These are phyloP conservation scores for Phalera bucephala DNA, from an alignment of 2,888 invertebrate genomes.

Conservation along the genomic window DNA sequence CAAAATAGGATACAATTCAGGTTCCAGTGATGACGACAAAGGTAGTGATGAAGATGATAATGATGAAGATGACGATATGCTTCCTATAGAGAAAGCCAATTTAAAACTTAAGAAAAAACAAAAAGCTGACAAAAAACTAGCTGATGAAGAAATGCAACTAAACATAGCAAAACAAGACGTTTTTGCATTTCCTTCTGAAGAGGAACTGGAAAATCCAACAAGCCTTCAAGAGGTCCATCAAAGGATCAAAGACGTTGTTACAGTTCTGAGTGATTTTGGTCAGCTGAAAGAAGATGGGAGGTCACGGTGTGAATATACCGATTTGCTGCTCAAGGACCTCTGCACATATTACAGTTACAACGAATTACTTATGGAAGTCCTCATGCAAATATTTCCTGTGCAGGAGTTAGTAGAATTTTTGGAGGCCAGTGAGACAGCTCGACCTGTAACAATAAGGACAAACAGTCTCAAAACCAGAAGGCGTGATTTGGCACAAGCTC, in stretches of 20 bases:
- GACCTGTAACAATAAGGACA: constrained; percentile 97
- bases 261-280: constrained; percentile 91
- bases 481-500: constrained; percentile 95
- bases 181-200: constrained; percentile 90
- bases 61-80: constrained; percentile 85
- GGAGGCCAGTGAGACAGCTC: constrained; percentile 97
- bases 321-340: constrained; percentile 91
- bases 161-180: constrained; percentile 90
- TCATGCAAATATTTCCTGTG: constrained; percentile 95
- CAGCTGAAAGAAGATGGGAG: constrained; percentile 86
- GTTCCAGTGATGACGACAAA: constrained; percentile 59
- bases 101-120: constrained; percentile 89
- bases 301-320: constrained; percentile 91
- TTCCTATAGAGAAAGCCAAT: constrained; percentile 94
- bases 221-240: constrained; percentile 93
- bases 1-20: constrained; percentile 61
- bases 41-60: constrained; percentile 49
- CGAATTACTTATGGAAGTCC: constrained; percentile 95
- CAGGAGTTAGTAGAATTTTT: constrained; percentile 95
- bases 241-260: constrained; percentile 92
- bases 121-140: constrained; percentile 86
- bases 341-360: constrained; percentile 98
- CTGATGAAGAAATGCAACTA: constrained; percentile 91
- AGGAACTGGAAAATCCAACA: constrained; percentile 87
- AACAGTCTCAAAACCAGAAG: constrained; percentile 97